These are phyloP conservation scores for Hyppa rectilinea DNA, from an alignment of 2,888 invertebrate genomes.

Conservation along the genomic window DNA sequence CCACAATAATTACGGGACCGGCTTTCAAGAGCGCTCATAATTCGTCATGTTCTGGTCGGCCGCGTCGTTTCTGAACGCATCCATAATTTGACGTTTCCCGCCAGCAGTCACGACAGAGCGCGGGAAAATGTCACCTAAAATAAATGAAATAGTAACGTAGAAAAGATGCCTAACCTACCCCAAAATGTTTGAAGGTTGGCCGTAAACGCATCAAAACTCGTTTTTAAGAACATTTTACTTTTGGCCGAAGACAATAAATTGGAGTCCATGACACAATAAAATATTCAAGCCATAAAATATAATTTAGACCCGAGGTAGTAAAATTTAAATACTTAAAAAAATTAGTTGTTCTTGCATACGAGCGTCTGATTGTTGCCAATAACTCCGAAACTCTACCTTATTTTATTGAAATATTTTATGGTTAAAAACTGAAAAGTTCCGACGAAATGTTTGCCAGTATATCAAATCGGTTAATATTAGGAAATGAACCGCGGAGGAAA, in stretches of 20 bases:
- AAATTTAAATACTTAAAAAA: constrained; percentile 32
- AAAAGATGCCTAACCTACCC: constrained; percentile 50
- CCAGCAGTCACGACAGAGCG: constrained; percentile 79
- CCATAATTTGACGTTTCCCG: constrained; percentile 90
- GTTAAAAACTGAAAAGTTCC: constrained; percentile 18
- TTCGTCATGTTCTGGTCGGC: constrained; percentile 90
- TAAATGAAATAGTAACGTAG: constrained; percentile 25
- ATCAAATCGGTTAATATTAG: constrained; percentile 82
- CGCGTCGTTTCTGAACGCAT: constrained; percentile 87
- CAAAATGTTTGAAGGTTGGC: constrained; percentile 40
- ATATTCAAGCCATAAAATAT: constrained; percentile 42
- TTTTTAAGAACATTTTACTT: constrained; percentile 30
- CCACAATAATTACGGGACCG: constrained; percentile 90
- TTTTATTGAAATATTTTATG: constrained; percentile 25
- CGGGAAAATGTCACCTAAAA: constrained; percentile 75
- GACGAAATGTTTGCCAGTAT: constrained; percentile 64
- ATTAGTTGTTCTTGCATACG: constrained; percentile 18
- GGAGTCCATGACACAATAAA: constrained; percentile 32
- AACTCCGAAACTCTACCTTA: constrained; percentile 16
- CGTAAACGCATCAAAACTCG: constrained; percentile 28
- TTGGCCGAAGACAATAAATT: constrained; percentile 27
- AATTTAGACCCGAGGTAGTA: constrained; percentile 26
- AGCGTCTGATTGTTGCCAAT: constrained; percentile 33
- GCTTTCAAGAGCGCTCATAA: constrained; percentile 88
- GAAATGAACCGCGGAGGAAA: constrained; percentile 78